Evolutionary conservation across 1,140 invertebrate genomes (phyloP), one percentile per base, ranked within the genome.

Genomic region (Ctenoplectra terminalis): DNA sequence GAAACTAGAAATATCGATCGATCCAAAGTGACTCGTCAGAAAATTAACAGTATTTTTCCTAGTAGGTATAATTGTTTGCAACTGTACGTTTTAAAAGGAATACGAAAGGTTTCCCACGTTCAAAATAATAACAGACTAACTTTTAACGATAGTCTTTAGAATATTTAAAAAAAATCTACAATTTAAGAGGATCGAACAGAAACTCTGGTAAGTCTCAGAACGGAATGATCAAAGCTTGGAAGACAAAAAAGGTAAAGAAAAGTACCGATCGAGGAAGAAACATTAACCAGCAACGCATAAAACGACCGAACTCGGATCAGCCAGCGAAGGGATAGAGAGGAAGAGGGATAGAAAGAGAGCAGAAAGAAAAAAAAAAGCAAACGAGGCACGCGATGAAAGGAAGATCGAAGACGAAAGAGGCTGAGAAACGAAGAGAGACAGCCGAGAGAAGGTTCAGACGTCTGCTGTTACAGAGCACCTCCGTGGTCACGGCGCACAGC

Each of bases 401-500:
- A 64, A 87, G 70, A 73, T 52, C 34, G 67, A 64, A 54, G 31
- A 66, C 31, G 54, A 61, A n/a, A 54, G 43, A 50, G 69, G 20
- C 26, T 20, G 46, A 23, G 56, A 43, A 8, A 66, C 6, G 1
- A 29, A 76, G 52, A 50, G 73, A 50, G 78, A 34, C 1, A 63
- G 43, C 26, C 43, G 17, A 37, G 31, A 31, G 78, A 87, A 37
- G 77, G 75, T 77, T 75, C 66, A 54, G 58, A 61, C 69, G 61
- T 87, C 85, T 81, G 86, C 86, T 87, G 82, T 87, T 87, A 87
- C 86, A 78, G 85, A 87, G 85, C 86, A 84, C 78, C 78, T 87
- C 82, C 70, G 82, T 78, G 83, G 79, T 75, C 83, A 72, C 82
- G 76, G 77, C 85, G 89, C 90, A 92, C 90, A 83, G 87, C 93